Evolutionary conservation across 1,140 invertebrate genomes (phyloP).

Genomic region (Bicyclus anynana): DNA sequence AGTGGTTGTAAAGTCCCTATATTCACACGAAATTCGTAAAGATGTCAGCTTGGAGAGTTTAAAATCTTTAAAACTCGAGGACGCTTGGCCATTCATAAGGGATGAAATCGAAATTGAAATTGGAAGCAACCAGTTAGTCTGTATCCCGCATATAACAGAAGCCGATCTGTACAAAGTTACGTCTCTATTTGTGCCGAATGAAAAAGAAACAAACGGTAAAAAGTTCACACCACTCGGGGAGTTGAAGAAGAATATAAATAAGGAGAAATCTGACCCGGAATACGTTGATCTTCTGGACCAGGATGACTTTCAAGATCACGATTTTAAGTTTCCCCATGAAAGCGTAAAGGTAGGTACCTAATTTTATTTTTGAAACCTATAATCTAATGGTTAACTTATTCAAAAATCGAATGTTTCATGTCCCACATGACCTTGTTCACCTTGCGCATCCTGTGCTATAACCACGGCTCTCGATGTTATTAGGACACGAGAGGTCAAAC

Average conservation of each 20-base stretch:
- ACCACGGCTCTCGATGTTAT: no score
- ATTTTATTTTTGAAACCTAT: background rate
- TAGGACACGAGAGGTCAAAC: no score
- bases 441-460: background rate
- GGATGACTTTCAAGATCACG: slow-evolving; percentile 55
- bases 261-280: slow-evolving; percentile 54
- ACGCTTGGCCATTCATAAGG: slow-evolving; percentile 75
- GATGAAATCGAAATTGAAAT: slow-evolving; percentile 75
- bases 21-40: slow-evolving; percentile 72
- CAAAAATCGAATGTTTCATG: background rate
- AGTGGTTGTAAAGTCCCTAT: slow-evolving; percentile 70
- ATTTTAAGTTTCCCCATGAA: slow-evolving; percentile 74
- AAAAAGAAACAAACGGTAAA: slow-evolving; percentile 66
- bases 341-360: slow-evolving; percentile 64
- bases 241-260: slow-evolving; percentile 64
- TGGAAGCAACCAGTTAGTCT: slow-evolving; percentile 67
- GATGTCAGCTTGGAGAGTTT: slow-evolving; percentile 68
- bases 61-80: slow-evolving; percentile 69
- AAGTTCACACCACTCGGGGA: slow-evolving; percentile 69
- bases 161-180: slow-evolving; percentile 68
- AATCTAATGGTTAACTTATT: background rate
- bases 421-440: background rate
- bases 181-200: slow-evolving; percentile 67
- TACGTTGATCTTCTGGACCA: slow-evolving; percentile 63
- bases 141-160: slow-evolving; percentile 75